phyloP scores from a whole-genome alignment of 2,888 invertebrate species.

The Rugalucina vietnamica region DNA sequence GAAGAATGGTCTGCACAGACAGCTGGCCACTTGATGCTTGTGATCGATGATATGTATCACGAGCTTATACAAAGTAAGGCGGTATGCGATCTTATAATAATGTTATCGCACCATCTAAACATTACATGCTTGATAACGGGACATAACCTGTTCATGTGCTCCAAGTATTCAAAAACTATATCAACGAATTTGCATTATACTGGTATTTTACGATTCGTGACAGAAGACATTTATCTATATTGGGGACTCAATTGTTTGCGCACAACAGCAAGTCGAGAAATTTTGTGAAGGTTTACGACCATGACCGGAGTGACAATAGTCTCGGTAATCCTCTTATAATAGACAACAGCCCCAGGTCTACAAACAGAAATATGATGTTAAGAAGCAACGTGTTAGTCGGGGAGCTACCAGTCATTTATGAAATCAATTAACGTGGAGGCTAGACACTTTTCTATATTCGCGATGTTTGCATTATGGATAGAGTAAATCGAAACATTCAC shows the following conservation, averaged over 20 bases:
- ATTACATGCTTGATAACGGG: not conserved
- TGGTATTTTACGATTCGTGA: constrained; percentile 8
- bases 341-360: not conserved
- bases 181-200: constrained; percentile 13
- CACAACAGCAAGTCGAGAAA: not conserved
- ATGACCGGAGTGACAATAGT: not conserved
- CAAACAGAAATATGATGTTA: not conserved
- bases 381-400: not conserved
- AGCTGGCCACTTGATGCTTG: not conserved
- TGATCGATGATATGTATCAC: not conserved
- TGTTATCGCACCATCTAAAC: not conserved
- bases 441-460: not conserved
- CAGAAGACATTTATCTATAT: not conserved
- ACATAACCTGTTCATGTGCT: constrained; percentile 14
- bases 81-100: not conserved
- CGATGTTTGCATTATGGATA: not conserved
- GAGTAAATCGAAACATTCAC: not conserved
- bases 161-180: constrained; percentile 17
- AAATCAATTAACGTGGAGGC: not conserved
- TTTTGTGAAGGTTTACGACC: constrained; percentile 5
- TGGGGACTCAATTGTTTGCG: constrained; percentile 4
- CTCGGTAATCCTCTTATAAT: not conserved
- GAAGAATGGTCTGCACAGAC: not conserved
- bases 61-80: constrained; percentile 1
- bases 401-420: not conserved